Conservation (phyloP, 2,797 vertebrate species). For the Pantherophis vulpinus region DNA sequence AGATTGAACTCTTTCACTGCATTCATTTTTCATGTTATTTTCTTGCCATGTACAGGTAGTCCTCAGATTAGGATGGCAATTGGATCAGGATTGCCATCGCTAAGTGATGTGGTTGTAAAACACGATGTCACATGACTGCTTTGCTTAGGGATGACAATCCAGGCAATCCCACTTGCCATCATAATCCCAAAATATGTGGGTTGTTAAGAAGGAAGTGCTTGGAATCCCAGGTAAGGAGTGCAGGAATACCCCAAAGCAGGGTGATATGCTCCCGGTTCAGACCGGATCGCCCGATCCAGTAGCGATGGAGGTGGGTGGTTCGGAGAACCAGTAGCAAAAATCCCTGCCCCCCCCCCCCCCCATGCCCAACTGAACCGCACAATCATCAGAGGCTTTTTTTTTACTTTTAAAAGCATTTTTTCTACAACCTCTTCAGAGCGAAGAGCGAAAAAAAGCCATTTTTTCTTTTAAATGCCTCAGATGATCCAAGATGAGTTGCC, state of each 20-base stretch:
- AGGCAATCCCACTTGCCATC: not conserved
- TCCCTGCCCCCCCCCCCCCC: too few relatives aligned
- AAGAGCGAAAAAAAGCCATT: too few relatives aligned
- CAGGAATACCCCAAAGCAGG: not conserved
- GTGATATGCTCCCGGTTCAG: too few relatives aligned
- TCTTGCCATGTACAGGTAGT: not conserved
- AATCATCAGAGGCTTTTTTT: too few relatives aligned
- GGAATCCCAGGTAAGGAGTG: fast-evolving
- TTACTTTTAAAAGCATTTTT: too few relatives aligned
- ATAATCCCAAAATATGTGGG: not conserved
- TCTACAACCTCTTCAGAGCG: too few relatives aligned
- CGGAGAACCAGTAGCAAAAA: too few relatives aligned
- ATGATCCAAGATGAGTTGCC: too few relatives aligned
- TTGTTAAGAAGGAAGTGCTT: not conserved
- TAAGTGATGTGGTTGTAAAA: not conserved
- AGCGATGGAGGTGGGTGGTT: too few relatives aligned
- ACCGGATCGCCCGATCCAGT: too few relatives aligned
- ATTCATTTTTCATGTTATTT: not conserved
- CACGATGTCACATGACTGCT: not conserved
- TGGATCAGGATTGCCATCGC: not conserved
- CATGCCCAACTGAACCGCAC: too few relatives aligned
- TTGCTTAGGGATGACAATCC: not conserved
- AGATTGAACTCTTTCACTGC: not conserved
- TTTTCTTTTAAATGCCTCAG: too few relatives aligned
- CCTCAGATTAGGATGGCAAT: not conserved